Evolutionary conservation across 2,888 invertebrate genomes (phyloP).

Genomic region (Oscheius sp.): DNA sequence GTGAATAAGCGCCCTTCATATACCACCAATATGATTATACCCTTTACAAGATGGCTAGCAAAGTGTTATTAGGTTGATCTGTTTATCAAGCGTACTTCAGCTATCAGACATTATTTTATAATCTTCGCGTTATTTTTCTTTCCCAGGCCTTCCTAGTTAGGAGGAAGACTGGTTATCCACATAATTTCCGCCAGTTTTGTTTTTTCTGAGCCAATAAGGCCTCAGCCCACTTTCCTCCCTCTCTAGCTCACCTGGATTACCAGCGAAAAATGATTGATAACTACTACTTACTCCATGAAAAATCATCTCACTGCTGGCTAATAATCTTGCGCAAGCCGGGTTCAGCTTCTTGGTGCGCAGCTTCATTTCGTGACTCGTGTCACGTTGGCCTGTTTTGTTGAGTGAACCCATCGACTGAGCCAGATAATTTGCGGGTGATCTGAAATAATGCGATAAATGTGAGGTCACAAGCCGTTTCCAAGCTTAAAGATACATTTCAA

Average conservation of each 20-base stretch:
- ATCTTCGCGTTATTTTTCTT: neutral
- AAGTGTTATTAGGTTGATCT: too few species aligned
- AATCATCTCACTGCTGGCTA: conserved; percentile 29
- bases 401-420: conserved; percentile 33
- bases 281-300: conserved; percentile 28
- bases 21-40: too few species aligned
- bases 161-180: too few species aligned
- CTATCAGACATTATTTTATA: neutral
- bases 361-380: conserved; percentile 31
- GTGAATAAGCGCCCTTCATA: too few species aligned
- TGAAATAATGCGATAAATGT: neutral
- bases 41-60: too few species aligned
- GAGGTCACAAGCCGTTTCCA: too few species aligned
- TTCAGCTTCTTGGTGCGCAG: conserved; percentile 30
- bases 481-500: too few species aligned
- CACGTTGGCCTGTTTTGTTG: conserved; percentile 7
- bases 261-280: neutral
- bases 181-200: too few species aligned
- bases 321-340: conserved; percentile 23
- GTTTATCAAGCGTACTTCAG: too few species aligned
- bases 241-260: conserved; percentile 11
- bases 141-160: neutral
- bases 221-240: neutral
- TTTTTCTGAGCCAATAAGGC: neutral
- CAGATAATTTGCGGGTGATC: conserved; percentile 1